A percentile compares a stretch with the other conserved stretches of the same genome.
phyloP scores from a whole-genome alignment of 2,113 vertebrate species.

The Sapajus apella region DNA sequence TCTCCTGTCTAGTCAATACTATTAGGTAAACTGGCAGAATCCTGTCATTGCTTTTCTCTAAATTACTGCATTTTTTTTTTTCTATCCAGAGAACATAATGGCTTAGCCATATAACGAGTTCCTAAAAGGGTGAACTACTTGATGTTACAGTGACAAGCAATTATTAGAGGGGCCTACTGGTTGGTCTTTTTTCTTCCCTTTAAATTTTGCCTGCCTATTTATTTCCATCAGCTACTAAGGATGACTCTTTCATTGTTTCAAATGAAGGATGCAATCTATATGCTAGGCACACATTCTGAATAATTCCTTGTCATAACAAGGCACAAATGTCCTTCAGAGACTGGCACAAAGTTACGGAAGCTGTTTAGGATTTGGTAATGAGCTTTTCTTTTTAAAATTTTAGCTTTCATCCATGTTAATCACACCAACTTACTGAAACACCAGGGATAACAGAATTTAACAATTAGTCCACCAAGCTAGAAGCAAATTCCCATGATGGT shows the following conservation, averaged over 20 bases:
- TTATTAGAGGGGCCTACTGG: conserved; percentile 64
- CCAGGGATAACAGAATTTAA: conserved; percentile 53
- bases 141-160: conserved; percentile 59
- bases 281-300: conserved; percentile 78
- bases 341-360: conserved; percentile 67
- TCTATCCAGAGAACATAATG: conserved; percentile 57
- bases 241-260: conserved; percentile 74
- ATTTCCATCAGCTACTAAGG: conserved; percentile 67
- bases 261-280: conserved; percentile 80
- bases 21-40: conserved; percentile 59
- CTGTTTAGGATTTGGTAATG: conserved; percentile 68
- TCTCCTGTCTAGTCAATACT: conserved; percentile 67
- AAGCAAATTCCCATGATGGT: background rate
- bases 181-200: conserved; percentile 30
- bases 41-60: conserved; percentile 69
- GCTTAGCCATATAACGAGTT: conserved; percentile 27
- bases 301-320: conserved; percentile 81
- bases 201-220: conserved; percentile 74
- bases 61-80: conserved; percentile 62
- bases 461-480: conserved; percentile 3
- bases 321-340: conserved; percentile 77
- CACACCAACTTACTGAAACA: conserved; percentile 41
- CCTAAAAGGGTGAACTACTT: conserved; percentile 72
- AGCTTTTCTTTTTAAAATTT: conserved; percentile 62
- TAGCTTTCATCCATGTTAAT: conserved; percentile 64